A percentile compares a stretch with the other conserved stretches of the same genome.
Conservation (phyloP, 2,113 vertebrate genomes). For the Ovibos moschatus region DNA sequence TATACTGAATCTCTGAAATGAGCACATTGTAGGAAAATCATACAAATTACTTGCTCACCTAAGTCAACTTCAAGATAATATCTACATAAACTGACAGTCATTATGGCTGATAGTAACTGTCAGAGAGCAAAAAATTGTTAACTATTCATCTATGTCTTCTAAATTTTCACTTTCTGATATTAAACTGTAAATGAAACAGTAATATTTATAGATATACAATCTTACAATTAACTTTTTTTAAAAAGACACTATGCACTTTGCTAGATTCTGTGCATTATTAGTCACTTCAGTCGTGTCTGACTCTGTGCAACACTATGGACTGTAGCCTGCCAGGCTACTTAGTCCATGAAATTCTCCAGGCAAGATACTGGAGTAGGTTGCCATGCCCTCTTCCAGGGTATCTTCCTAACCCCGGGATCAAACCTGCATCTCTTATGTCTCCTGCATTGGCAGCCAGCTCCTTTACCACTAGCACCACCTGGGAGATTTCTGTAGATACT, state of each 20-base stretch:
- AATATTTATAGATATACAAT: background rate
- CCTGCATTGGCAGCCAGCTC: background rate
- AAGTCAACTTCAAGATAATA: conserved; percentile 1
- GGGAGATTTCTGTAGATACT: background rate
- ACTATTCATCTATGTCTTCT: background rate
- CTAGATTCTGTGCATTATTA: background rate
- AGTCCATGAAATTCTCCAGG: background rate
- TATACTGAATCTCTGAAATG: conserved; percentile 34
- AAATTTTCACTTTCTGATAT: background rate
- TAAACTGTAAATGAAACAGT: background rate
- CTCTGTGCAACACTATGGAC: background rate
- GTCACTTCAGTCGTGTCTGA: background rate
- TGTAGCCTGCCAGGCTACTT: background rate
- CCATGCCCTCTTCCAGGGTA: background rate
- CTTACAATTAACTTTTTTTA: background rate
- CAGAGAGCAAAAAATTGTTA: conserved; percentile 15
- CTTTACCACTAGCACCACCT: background rate
- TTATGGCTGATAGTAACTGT: background rate
- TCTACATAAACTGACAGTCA: background rate
- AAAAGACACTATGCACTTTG: background rate
- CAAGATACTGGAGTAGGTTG: background rate
- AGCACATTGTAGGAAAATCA: background rate
- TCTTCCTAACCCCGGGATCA: background rate
- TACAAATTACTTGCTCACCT: background rate
- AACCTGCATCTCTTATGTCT: background rate